Conservation (phyloP, 2,797 vertebrate species). For the Psittacula derbiana region DNA sequence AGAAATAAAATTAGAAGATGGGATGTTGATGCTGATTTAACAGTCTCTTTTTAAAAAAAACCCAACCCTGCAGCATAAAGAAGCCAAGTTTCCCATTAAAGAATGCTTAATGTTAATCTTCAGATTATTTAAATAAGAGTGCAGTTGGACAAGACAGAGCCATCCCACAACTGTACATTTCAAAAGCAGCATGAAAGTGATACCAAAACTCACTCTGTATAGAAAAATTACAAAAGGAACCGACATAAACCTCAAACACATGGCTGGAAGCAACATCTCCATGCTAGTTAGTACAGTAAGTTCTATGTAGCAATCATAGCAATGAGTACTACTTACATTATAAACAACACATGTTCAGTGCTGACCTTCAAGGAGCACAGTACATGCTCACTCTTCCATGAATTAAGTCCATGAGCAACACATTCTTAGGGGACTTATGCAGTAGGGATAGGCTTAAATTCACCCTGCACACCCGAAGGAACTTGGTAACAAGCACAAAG, state of each 20-base stretch:
- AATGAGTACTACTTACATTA: background rate
- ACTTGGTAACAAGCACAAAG: background rate
- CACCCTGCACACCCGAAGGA: background rate
- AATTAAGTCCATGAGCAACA: background rate
- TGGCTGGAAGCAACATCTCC: background rate
- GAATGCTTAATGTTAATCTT: background rate
- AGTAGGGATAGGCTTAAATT: background rate
- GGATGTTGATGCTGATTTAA: background rate
- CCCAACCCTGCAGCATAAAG: background rate
- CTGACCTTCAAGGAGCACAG: background rate
- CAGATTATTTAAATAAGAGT: background rate
- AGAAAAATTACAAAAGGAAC: background rate
- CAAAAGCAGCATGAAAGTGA: background rate
- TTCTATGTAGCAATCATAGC: background rate
- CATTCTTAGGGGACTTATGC: background rate
- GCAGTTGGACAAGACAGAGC: background rate
- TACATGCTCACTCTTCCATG: background rate
- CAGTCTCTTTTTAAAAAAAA: background rate
- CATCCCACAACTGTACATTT: background rate
- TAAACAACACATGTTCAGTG: background rate
- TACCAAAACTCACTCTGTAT: background rate
- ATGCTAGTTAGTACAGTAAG: rapidly evolving
- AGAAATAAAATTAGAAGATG: background rate
- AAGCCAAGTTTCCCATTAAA: background rate
- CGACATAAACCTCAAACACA: background rate